Conservation (phyloP, 2,888 invertebrate genomes). For the Trachelus stipa region DNA sequence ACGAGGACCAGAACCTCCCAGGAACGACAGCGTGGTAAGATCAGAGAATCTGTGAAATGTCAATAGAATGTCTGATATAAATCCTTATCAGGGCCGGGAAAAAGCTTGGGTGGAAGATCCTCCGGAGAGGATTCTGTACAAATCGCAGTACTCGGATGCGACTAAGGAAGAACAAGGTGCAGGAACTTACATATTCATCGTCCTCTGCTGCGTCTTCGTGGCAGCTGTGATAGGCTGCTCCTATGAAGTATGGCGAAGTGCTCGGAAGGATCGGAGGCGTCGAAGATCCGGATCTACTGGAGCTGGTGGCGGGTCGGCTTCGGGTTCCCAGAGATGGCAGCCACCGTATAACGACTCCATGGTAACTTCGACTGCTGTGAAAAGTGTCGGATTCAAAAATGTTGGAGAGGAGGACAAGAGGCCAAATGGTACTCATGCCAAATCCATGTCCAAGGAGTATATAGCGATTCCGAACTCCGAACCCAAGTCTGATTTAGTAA, state of each 20-base stretch:
- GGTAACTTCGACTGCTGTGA: constrained; percentile 41
- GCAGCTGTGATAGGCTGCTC: constrained; percentile 75
- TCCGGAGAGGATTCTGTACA: constrained; percentile 80
- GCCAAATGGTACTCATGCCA: constrained; percentile 63
- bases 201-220: constrained; percentile 80
- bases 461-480: constrained; percentile 57
- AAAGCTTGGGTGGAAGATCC: constrained; percentile 88
- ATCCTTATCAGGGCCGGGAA: constrained; percentile 75
- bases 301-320: constrained; percentile 22
- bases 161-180: constrained; percentile 84
- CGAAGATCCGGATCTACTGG: constrained; percentile 42
- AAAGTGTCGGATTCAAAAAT: constrained; percentile 58
- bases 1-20: constrained; percentile 58
- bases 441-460: constrained; percentile 58
- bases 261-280: constrained; percentile 56
- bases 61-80: background rate
- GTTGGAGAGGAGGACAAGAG: constrained; percentile 50
- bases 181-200: constrained; percentile 82
- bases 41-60: background rate
- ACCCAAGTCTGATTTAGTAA: constrained; percentile 47
- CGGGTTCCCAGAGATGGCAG: constrained; percentile 58
- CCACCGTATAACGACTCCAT: constrained; percentile 51
- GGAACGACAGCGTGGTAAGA: constrained; percentile 67
- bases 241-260: constrained; percentile 74
- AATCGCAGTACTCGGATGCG: constrained; percentile 78